A percentile compares a stretch with the other conserved stretches of the same genome.
phyloP scores from a whole-genome alignment of 2,113 vertebrate genomes.

The Colossoma macropomum region DNA sequence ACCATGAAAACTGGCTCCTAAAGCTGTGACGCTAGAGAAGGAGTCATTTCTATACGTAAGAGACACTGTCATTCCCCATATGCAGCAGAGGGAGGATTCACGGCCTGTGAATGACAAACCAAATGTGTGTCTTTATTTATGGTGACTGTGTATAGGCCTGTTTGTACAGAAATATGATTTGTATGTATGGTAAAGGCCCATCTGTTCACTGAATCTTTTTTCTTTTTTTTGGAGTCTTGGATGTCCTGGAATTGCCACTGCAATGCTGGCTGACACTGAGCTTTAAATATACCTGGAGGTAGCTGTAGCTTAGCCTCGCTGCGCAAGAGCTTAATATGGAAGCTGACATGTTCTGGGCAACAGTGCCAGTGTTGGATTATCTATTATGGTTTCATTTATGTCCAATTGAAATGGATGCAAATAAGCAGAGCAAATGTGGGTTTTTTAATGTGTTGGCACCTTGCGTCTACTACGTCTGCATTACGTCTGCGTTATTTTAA shows the following conservation, averaged over 20 bases:
- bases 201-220: not conserved
- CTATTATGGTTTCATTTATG: not conserved
- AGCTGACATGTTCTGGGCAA: not conserved
- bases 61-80: not conserved
- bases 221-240: not conserved
- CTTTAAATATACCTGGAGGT: slow-evolving; percentile 29
- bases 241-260: not conserved
- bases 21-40: not conserved
- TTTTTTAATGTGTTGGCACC: not conserved
- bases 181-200: not conserved
- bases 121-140: not conserved
- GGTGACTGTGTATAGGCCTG: not conserved
- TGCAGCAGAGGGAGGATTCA: not conserved
- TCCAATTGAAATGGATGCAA: not conserved
- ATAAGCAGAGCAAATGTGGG: not conserved
- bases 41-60: not conserved
- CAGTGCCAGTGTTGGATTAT: not conserved
- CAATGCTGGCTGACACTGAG: not conserved
- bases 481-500: slow-evolving; percentile 14
- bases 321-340: not conserved
- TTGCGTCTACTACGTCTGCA: not conserved
- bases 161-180: not conserved
- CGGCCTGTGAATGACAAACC: slow-evolving; percentile 4
- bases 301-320: not conserved
- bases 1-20: not conserved